phyloP scores from a whole-genome alignment of 2,113 vertebrate genomes.

The Motacilla tschutschensis region DNA sequence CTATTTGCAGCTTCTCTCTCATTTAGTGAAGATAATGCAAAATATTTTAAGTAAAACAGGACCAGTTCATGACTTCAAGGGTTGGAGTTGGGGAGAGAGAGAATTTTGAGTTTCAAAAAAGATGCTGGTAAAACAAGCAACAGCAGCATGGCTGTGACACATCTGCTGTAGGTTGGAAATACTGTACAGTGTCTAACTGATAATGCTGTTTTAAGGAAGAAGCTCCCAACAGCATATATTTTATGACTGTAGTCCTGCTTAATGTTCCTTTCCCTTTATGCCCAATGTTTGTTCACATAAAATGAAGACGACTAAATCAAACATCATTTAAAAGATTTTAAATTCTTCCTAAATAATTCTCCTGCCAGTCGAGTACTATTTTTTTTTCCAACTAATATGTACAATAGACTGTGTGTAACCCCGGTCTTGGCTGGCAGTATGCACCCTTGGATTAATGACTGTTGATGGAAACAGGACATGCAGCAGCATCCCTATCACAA shows the following conservation, averaged over 20 bases:
- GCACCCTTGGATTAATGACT: background rate
- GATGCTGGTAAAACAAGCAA: background rate
- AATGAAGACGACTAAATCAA: background rate
- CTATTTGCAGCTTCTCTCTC: background rate
- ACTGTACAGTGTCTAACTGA: background rate
- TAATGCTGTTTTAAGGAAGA: background rate
- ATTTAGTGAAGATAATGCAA: background rate
- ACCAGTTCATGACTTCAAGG: background rate
- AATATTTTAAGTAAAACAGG: background rate
- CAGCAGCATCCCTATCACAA: slow-evolving; percentile 6
- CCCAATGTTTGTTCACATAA: background rate
- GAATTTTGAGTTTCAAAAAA: background rate
- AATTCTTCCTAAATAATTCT: background rate
- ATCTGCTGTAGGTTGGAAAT: background rate
- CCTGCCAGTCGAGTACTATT: background rate
- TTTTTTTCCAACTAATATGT: background rate
- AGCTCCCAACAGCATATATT: background rate
- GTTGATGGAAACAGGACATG: slow-evolving; percentile 30
- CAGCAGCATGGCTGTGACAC: background rate
- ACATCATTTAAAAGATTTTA: background rate
- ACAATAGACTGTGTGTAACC: background rate
- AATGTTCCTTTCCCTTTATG: background rate
- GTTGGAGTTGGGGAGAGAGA: background rate
- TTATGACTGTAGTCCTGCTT: background rate
- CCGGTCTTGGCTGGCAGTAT: background rate